Conservation (phyloP, 2,797 vertebrate species). For the Coracias cyanogaster region DNA sequence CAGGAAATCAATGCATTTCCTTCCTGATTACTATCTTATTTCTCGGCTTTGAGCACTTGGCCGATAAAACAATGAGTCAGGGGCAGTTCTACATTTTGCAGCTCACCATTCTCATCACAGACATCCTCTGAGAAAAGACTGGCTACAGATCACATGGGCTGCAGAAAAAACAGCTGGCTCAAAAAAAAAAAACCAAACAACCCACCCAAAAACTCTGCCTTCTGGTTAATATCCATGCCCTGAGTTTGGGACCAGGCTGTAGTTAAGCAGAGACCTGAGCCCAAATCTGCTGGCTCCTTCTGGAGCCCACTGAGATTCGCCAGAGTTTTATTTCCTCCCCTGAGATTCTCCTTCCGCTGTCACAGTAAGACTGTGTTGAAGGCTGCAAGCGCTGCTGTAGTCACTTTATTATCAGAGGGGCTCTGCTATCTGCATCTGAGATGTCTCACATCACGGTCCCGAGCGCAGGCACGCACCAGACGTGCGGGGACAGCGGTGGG, state of each 20-base stretch:
- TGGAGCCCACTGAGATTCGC: not conserved
- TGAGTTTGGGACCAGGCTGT: not conserved
- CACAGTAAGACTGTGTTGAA: not conserved
- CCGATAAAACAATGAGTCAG: slow-evolving; percentile 58
- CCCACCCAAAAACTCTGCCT: not conserved
- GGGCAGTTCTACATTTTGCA: slow-evolving; percentile 48
- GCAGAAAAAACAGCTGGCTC: not conserved
- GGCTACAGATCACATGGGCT: not conserved
- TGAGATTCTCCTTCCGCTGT: not conserved
- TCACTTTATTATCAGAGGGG: not conserved
- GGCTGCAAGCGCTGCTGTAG: not conserved
- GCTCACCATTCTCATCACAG: not conserved
- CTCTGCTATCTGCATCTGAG: not conserved
- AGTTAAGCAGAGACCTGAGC: not conserved
- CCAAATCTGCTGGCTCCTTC: not conserved
- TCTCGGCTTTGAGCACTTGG: slow-evolving; percentile 53
- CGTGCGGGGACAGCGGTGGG: not conserved
- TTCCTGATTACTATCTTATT: slow-evolving; percentile 69
- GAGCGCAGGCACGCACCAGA: not conserved
- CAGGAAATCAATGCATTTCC: slow-evolving; percentile 74
- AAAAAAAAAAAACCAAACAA: too few species aligned
- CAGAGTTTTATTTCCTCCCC: not conserved
- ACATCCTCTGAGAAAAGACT: not conserved
- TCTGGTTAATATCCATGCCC: not conserved
- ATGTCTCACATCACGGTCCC: rapidly evolving